phyloP scores from a whole-genome alignment of 1,140 invertebrate genomes.

The Drosophila repletoides region DNA sequence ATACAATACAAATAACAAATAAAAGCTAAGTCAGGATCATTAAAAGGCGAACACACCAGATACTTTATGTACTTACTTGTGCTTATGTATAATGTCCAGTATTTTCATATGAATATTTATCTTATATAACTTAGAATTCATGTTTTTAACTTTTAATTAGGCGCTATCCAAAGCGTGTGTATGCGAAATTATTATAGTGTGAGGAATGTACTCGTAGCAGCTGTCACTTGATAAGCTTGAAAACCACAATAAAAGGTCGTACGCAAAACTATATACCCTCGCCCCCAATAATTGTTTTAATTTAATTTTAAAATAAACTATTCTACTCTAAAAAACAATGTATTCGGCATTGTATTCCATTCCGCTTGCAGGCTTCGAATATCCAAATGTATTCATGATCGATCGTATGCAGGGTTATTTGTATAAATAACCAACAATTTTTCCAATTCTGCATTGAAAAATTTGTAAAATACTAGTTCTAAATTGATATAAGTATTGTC shows the following conservation, averaged over 20 bases:
- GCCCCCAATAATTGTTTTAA: too few relatives aligned
- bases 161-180: conserved; percentile 11
- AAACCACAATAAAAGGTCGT: conserved; percentile 67
- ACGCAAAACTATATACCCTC: conserved; percentile 47
- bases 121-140: conserved; percentile 47
- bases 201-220: conserved; percentile 47
- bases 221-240: conserved; percentile 55
- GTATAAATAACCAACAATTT: too few relatives aligned
- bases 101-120: conserved; percentile 50
- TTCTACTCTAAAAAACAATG: neutral
- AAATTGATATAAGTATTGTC: too few relatives aligned
- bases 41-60: conserved; percentile 17
- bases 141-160: conserved; percentile 33
- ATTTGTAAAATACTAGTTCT: too few relatives aligned
- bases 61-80: conserved; percentile 63
- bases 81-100: conserved; percentile 59
- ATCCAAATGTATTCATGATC: too few relatives aligned
- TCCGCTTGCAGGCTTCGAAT: too few relatives aligned
- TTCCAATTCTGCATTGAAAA: too few relatives aligned
- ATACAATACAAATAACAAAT: conserved; percentile 36
- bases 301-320: neutral
- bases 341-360: too few relatives aligned
- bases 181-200: conserved; percentile 44
- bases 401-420: too few relatives aligned
- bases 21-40: conserved; percentile 36